phyloP scores from a whole-genome alignment of 2,797 vertebrate species.

The Dendrocincla fuliginosa region DNA sequence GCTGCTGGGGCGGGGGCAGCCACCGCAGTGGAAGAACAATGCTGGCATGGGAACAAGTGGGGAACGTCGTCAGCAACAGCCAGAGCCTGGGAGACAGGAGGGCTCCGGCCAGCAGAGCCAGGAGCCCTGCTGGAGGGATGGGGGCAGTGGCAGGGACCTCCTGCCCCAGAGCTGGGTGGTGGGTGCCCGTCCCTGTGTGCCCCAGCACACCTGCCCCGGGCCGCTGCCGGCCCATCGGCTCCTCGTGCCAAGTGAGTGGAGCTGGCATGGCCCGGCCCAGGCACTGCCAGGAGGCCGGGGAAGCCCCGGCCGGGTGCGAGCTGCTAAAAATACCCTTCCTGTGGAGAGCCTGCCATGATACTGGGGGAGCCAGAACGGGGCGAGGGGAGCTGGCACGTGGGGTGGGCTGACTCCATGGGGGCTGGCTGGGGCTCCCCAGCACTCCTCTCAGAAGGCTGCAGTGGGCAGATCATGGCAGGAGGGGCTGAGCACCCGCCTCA shows the following conservation, averaged over 20 bases:
- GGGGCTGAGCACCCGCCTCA: not conserved
- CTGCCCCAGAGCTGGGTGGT: not conserved
- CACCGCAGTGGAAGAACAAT: not conserved
- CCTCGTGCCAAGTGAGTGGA: not conserved
- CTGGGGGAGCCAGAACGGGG: fast-evolving
- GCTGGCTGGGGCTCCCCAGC: fast-evolving
- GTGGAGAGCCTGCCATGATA: not conserved
- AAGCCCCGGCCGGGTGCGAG: not conserved
- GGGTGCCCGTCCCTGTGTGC: fast-evolving
- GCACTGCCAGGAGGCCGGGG: not conserved
- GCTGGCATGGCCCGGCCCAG: not conserved
- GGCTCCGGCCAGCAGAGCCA: not conserved
- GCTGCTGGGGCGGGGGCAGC: not conserved
- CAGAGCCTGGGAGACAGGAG: not conserved
- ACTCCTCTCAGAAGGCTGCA: fast-evolving
- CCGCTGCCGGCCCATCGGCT: fast-evolving
- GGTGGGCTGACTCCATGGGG: not conserved
- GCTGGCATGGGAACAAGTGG: slow-evolving; percentile 25
- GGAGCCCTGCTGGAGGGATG: fast-evolving
- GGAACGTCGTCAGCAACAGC: not conserved
- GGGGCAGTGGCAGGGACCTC: not conserved
- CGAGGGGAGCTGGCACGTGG: fast-evolving
- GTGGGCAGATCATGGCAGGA: not conserved
- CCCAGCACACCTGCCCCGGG: not conserved
- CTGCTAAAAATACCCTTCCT: not conserved